Evolutionary conservation across 2,888 invertebrate species (phyloP).

Genomic region (Lamellibrachia columna): DNA sequence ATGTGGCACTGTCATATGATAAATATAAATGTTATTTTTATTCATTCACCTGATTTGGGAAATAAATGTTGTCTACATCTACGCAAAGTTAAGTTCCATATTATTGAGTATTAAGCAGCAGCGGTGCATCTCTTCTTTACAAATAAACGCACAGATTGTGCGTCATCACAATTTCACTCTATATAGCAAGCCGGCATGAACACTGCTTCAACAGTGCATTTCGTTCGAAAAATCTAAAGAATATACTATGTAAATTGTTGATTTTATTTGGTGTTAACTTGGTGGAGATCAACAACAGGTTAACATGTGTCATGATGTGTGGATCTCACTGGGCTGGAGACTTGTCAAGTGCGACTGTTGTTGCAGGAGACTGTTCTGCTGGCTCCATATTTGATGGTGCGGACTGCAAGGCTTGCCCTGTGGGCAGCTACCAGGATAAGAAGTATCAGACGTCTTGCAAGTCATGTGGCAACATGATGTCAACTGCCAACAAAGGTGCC

Average conservation of each 20-base stretch:
- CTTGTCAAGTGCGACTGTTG: not conserved
- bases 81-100: too few relatives aligned
- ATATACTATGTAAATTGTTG: not conserved
- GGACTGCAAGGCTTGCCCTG: not conserved
- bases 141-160: not conserved
- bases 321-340: not conserved
- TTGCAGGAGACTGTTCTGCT: not conserved
- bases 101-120: not conserved
- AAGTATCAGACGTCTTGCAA: not conserved
- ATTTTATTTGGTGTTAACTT: not conserved
- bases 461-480: not conserved
- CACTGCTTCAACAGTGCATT: not conserved
- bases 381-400: not conserved
- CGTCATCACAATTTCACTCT: not conserved
- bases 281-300: not conserved
- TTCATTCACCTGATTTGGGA: too few relatives aligned
- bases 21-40: too few relatives aligned
- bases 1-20: too few relatives aligned
- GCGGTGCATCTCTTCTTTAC: not conserved
- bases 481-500: not conserved
- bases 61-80: too few relatives aligned
- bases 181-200: not conserved
- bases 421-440: not conserved
- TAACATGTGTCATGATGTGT: not conserved
- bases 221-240: not conserved